A percentile compares a stretch with the other conserved stretches of the same genome.
These are phyloP conservation scores for Platorchestia sp. DNA, from an alignment of 1,140 invertebrate genomes.

Conservation along the genomic window DNA sequence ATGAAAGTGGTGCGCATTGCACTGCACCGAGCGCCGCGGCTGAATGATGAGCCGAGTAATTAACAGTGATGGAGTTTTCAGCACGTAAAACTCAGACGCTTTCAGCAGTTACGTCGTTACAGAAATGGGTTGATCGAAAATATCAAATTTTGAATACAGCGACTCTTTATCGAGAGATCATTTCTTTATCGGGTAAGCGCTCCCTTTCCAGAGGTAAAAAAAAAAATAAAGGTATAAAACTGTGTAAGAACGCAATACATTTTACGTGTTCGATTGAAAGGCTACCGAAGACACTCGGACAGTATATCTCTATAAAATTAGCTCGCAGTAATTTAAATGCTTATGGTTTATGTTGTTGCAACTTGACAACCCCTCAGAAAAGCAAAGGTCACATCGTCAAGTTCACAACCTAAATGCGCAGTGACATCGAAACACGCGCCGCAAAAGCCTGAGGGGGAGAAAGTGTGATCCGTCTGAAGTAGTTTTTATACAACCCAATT, in stretches of 20 bases:
- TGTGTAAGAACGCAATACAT: no score
- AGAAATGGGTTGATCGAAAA: background rate
- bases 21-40: background rate
- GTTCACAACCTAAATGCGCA: background rate
- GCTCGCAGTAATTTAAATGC: background rate
- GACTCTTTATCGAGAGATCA: background rate
- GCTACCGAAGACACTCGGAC: no score
- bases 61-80: background rate
- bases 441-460: background rate
- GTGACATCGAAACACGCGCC: background rate
- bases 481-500: background rate
- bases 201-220: no score
- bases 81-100: background rate
- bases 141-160: background rate
- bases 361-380: background rate
- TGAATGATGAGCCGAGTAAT: background rate
- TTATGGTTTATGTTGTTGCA: background rate
- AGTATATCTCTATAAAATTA: no score
- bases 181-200: no score
- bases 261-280: no score
- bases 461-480: background rate
- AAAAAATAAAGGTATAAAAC: no score
- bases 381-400: background rate
- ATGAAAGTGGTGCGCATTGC: background rate
- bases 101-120: background rate